Evolutionary conservation across 2,113 vertebrate genomes (phyloP).

Genomic region (Acrocephalus arundinaceus): DNA sequence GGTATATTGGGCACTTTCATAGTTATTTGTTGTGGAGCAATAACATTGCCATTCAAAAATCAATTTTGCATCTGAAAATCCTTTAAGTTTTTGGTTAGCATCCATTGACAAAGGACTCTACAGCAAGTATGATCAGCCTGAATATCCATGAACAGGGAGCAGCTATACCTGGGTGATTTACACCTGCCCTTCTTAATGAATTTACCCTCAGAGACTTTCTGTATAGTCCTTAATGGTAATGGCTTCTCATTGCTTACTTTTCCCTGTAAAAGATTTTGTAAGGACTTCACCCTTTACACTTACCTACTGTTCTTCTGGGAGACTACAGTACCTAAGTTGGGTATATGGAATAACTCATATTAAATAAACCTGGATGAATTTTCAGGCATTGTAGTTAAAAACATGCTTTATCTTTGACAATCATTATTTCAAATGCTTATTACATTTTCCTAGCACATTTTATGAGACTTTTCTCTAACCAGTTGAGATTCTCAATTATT

Average conservation of each 20-base stretch:
- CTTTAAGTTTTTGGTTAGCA: not conserved
- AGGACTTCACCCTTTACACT: not conserved
- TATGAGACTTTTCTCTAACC: not conserved
- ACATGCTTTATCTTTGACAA: not conserved
- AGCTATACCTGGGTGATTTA: not conserved
- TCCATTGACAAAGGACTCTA: not conserved
- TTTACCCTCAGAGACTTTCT: not conserved
- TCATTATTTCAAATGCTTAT: not conserved
- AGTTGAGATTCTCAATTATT: not conserved
- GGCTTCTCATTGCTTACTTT: not conserved
- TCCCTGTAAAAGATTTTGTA: not conserved
- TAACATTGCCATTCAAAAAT: not conserved
- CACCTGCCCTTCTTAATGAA: not conserved
- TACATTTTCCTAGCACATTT: not conserved
- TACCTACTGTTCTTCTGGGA: not conserved
- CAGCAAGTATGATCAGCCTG: not conserved
- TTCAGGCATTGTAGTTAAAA: not conserved
- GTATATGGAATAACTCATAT: not conserved
- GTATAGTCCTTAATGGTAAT: not conserved
- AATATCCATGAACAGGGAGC: not conserved
- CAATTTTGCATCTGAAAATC: not conserved
- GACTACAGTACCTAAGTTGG: not conserved
- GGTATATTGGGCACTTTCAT: not conserved
- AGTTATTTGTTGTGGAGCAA: not conserved
- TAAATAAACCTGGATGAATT: not conserved